Evolutionary conservation across 2,797 vertebrate genomes (phyloP), one percentile per base, ranked within the genome.

Genomic region (Neopelma chrysocephalum): DNA sequence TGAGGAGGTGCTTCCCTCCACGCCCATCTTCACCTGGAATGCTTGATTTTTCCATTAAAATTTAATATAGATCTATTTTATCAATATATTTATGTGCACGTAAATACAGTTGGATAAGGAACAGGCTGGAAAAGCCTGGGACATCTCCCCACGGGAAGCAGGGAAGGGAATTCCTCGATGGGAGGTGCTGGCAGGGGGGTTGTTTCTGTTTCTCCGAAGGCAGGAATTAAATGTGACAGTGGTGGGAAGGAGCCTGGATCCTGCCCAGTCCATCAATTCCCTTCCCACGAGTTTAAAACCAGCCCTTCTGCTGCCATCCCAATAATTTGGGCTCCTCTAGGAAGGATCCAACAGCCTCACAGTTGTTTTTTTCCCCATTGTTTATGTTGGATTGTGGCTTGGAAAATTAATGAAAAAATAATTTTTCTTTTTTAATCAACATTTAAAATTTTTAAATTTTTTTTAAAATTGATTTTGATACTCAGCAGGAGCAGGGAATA

Each of bases 281-380:
- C 89, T 94, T 96, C 97, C 93, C 95, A 95, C 32, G 47, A 96
- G 93, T 96, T 96, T 96, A 82, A 97, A 97, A 89, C 71, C 87
- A 82, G 66, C 89, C 85, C 20, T 97, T 96, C 96, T 93, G 79
- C 94, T 96, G 80, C 86, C 82, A 36, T 90, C 82, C 91, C 89
- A 87, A 61, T 54, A 82, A 27, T 90, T 96, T 90, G 79, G 90
- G 93, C 93, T 96, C 80, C 89, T 97, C 40, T 89, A 93, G 94
- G 95, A 97, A 96, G 71, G 65, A 87, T 89, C 96, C 85, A 94
- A 77, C 96, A 94, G 57, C 93, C 79, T 95, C 71, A 40, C 38
- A 16, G 85, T 96, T 96, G 93, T 22, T 45, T 6, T 12, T 43
- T 45, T 29, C 25, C 0, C 6, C 27, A 9, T 91, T 85, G 64